These are phyloP conservation scores for Dermatophagoides farinae DNA, from an alignment of 1,140 invertebrate species.

Conservation along the genomic window DNA sequence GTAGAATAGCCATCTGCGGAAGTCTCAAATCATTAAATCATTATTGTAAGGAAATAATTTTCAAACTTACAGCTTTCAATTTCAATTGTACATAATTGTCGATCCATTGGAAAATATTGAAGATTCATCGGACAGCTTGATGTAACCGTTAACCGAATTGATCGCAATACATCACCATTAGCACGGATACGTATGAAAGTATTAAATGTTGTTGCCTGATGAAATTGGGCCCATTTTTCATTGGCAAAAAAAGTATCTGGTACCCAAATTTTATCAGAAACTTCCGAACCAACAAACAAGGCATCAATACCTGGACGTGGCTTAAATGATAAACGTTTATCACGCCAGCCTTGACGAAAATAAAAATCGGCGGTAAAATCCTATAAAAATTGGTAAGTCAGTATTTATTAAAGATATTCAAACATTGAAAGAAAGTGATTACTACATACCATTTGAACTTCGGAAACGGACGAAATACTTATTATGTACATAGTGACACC, in stretches of 20 bases:
- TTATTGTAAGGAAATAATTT: not conserved
- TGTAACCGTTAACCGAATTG: constrained; percentile 90
- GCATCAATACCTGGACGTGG: constrained; percentile 25
- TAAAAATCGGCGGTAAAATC: constrained; percentile 97
- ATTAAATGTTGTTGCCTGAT: constrained; percentile 88
- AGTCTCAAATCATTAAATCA: not conserved
- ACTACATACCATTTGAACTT: constrained; percentile 99
- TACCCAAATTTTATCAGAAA: constrained; percentile 37
- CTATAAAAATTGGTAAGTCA: not conserved
- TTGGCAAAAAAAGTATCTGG: constrained; percentile 94
- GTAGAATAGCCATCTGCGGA: constrained; percentile 79
- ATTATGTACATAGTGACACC: constrained; percentile 94
- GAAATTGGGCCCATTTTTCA: constrained; percentile 95
- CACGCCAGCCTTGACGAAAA: constrained; percentile 94
- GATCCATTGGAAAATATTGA: constrained; percentile 91
- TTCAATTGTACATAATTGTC: constrained; percentile 86
- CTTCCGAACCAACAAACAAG: constrained; percentile 32
- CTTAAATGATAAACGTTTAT: constrained; percentile 41
- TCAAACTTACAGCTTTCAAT: constrained; percentile 89
- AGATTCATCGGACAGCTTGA: constrained; percentile 94
- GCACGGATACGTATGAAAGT: constrained; percentile 88
- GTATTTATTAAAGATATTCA: constrained; percentile 4
- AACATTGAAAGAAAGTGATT: constrained; percentile 12
- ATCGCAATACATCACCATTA: constrained; percentile 76
- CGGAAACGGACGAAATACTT: constrained; percentile 92